Evolutionary conservation across 2,113 vertebrate species (phyloP).

Genomic region (Cranoglanis bouderius): DNA sequence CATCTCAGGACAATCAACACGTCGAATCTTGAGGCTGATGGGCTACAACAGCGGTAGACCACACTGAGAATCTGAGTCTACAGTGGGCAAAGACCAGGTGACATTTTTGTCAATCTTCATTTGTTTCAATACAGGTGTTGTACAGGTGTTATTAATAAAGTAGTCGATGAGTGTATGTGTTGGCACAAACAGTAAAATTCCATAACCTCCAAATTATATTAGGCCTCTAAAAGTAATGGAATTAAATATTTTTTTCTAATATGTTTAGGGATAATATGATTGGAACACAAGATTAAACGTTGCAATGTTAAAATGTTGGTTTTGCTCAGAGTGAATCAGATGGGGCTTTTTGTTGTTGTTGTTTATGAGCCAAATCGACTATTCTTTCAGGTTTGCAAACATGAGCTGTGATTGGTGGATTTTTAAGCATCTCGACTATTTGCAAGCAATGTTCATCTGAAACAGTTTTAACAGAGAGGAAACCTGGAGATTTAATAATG

Average conservation of each 20-base stretch:
- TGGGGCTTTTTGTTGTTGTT: neutral
- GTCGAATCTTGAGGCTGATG: neutral
- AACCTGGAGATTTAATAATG: constrained; percentile 39
- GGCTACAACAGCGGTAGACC: neutral
- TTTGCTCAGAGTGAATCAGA: neutral
- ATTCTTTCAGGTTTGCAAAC: neutral
- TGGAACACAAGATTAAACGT: neutral
- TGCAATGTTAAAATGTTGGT: neutral
- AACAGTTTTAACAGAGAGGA: neutral
- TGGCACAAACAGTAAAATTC: neutral
- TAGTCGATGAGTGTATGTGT: neutral
- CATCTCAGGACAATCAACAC: too few relatives aligned
- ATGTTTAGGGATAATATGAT: neutral
- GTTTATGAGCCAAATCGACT: neutral
- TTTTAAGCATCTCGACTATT: neutral
- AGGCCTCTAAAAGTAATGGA: neutral
- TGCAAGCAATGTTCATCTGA: neutral
- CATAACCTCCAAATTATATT: neutral
- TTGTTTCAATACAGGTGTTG: neutral
- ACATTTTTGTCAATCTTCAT: neutral
- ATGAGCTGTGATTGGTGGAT: neutral
- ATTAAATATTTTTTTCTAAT: neutral
- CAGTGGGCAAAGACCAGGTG: neutral
- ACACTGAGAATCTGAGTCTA: too few relatives aligned
- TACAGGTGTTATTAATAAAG: neutral